A percentile compares a stretch with the other conserved stretches of the same genome.
These are phyloP conservation scores for Perca fluviatilis DNA, from an alignment of 2,113 vertebrate genomes.

Conservation along the genomic window DNA sequence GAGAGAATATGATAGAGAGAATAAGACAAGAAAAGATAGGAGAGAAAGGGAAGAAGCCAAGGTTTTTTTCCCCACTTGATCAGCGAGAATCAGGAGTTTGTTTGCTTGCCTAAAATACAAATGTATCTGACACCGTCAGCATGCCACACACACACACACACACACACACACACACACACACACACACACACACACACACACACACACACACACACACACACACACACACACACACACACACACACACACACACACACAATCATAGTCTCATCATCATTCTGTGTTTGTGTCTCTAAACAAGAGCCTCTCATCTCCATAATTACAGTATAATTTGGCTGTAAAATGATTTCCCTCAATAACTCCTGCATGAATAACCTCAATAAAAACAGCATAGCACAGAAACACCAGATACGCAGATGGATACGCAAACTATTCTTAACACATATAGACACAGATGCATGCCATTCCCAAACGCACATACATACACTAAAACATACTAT, in stretches of 20 bases:
- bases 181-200: slow-evolving; percentile 30
- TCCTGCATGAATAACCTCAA: slow-evolving; percentile 76
- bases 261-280: slow-evolving; percentile 69
- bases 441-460: slow-evolving; percentile 32
- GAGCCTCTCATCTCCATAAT: slow-evolving; percentile 81
- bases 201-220: not conserved
- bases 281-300: slow-evolving; percentile 76
- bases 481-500: slow-evolving; percentile 8
- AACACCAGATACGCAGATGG: slow-evolving; percentile 35
- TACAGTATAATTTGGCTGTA: slow-evolving; percentile 81
- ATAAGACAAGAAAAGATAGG: slow-evolving; percentile 19
- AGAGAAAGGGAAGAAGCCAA: slow-evolving; percentile 26
- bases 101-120: slow-evolving; percentile 63
- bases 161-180: slow-evolving; percentile 34
- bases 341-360: slow-evolving; percentile 80
- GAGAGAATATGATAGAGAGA: slow-evolving; percentile 11
- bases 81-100: slow-evolving; percentile 68
- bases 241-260: slow-evolving; percentile 29
- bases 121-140: slow-evolving; percentile 64
- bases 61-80: slow-evolving; percentile 47
- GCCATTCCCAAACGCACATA: not conserved
- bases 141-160: slow-evolving; percentile 22
- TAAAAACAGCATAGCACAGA: slow-evolving; percentile 65
- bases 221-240: slow-evolving; percentile 36
- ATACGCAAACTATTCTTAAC: slow-evolving; percentile 17